Base-by-base conservation (phyloP, 2,113 vertebrate species). In the Peromyscus maniculatus region DNA sequence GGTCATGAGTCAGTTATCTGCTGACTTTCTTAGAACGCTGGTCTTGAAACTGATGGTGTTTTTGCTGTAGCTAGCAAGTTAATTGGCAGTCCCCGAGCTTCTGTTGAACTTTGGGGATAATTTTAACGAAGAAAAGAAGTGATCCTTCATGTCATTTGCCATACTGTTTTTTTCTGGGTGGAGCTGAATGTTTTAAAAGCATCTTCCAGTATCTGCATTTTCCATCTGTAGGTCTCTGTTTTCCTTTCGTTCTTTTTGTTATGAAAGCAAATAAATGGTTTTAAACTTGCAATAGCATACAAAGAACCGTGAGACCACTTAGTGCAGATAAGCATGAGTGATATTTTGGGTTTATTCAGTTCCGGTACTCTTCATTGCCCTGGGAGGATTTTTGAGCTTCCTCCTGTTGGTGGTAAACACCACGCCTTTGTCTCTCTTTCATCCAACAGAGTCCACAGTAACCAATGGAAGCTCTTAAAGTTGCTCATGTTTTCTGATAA, bases 1-100 rank as follows among this genome's bases (percentile, higher is more conserved):
- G 98, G 98, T 98, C 98, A 97, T 57, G 82, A 98, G 98, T 98
- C 98, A 98, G 97, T 98, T 97, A 98, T 97, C 93, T 97, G 97
- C 95, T 97, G 97, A 96, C 97, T 98, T 97, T 94, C 97, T 97
- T 97, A 95, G 86, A 94, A 96, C 9, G 67, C 57, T 97, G 91
- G 96, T 98, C 97, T 98, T 90, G 83, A 97, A 98, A 97, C 97
- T 93, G 97, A 97, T 96, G 96, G 88, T 79, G 88, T 98, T 98
- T 98, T 75, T 98, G 96, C 96, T 97, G 39, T 97, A 93, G 69
- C 1, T 93, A 94, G 83, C 75, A n/a, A 21, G 31, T 96, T 96
- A 96, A 94, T 97, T 62, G n/a, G 43, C 66, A 82, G 39, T 91
- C 82, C 86, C 67, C 1, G 59, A n/a, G 94, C 64, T 96, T 91